Evolutionary conservation across 2,113 vertebrate genomes (phyloP).

Genomic region (Epinephelus lanceolatus): DNA sequence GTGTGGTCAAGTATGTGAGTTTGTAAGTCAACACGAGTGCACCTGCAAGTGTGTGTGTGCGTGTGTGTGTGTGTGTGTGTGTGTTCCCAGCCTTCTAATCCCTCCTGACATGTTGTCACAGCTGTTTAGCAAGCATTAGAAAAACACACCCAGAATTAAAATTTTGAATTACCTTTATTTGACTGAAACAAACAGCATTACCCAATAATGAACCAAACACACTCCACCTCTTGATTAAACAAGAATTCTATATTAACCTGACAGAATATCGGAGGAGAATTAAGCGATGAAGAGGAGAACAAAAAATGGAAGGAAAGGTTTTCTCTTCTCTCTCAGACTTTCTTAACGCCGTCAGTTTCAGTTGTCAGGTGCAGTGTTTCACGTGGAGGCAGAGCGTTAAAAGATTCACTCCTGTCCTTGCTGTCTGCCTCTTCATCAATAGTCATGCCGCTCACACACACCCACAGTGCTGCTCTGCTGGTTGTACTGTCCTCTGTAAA

Average conservation of each 20-base stretch:
- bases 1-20: neutral
- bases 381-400: neutral
- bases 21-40: neutral
- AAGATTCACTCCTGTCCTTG: neutral
- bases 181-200: neutral
- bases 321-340: neutral
- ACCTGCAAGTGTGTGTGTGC: conserved; percentile 1
- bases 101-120: conserved; percentile 9
- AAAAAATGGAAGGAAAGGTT: neutral
- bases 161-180: neutral
- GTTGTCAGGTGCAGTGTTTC: neutral
- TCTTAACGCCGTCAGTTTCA: neutral
- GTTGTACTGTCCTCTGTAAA: neutral
- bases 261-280: neutral
- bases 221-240: neutral
- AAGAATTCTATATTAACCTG: neutral
- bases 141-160: conserved; percentile 13
- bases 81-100: conserved; percentile 6
- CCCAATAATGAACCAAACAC: neutral
- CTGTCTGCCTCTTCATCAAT: conserved; percentile 6
- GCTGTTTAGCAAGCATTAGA: conserved; percentile 7
- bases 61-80: neutral
- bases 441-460: neutral
- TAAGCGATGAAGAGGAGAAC: neutral
- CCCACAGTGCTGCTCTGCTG: neutral